Percentiles rank a stretch among this genome's conserved stretches.
Conservation (phyloP, 2,888 invertebrate genomes). For the Parnassius orleans region DNA sequence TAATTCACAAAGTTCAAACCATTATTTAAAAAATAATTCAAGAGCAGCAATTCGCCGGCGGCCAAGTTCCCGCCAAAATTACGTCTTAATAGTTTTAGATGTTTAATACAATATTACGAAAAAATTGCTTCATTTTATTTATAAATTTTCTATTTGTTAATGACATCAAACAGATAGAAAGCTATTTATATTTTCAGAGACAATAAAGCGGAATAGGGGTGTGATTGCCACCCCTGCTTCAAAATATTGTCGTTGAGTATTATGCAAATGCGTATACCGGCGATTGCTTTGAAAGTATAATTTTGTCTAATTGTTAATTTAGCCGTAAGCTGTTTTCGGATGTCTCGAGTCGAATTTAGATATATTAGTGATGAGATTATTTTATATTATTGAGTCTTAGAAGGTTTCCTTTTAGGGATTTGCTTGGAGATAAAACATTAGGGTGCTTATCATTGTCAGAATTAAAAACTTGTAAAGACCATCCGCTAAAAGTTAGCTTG, state of each 20-base stretch:
- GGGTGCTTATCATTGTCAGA: background rate
- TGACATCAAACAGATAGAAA: conserved; percentile 16
- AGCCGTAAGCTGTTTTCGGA: conserved; percentile 44
- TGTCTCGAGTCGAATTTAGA: conserved; percentile 27
- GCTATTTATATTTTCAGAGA: conserved; percentile 19
- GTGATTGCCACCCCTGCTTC: conserved; percentile 35
- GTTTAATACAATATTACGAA: too few relatives aligned
- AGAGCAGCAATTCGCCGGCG: too few relatives aligned
- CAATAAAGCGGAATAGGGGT: conserved; percentile 30
- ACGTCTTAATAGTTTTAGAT: too few relatives aligned
- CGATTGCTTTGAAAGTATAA: conserved; percentile 44
- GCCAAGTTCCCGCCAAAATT: too few relatives aligned
- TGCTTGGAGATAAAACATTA: conserved; percentile 1
- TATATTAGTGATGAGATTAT: conserved; percentile 25
- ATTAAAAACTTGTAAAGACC: too few relatives aligned
- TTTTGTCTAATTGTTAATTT: conserved; percentile 48
- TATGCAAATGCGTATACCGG: conserved; percentile 42
- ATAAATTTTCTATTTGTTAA: background rate
- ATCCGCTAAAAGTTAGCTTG: too few relatives aligned
- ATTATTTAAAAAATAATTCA: too few relatives aligned
- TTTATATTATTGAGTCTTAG: conserved; percentile 10
- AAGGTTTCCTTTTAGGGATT: conserved; percentile 16
- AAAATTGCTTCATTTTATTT: too few relatives aligned
- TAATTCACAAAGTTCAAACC: too few relatives aligned
- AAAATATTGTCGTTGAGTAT: conserved; percentile 51